These are phyloP conservation scores for Megalurothrips usitatus DNA, from an alignment of 2,888 invertebrate genomes.

Conservation along the genomic window DNA sequence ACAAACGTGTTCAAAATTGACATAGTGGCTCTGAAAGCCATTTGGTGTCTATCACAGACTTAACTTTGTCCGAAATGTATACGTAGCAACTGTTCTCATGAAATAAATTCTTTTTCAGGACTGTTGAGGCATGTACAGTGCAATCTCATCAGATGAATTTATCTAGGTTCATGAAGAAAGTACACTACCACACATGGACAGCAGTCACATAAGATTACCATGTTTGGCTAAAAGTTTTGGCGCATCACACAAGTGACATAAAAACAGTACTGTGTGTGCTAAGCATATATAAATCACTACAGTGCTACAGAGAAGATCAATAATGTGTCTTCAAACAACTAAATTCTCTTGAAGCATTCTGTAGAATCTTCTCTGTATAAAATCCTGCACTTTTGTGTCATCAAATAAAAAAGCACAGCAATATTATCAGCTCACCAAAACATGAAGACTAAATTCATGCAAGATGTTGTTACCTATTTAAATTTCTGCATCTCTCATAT, in stretches of 20 bases:
- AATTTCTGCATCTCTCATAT: constrained; percentile 36
- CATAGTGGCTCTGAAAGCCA: background rate
- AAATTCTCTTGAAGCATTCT: too few relatives aligned
- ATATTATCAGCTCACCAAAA: background rate
- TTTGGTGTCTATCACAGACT: background rate
- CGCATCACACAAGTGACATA: too few relatives aligned
- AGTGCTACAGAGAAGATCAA: too few relatives aligned
- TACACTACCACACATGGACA: background rate
- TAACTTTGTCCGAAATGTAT: too few relatives aligned
- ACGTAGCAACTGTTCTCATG: background rate
- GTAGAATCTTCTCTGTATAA: background rate
- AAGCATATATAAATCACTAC: too few relatives aligned
- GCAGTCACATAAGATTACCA: background rate
- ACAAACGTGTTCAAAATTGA: background rate
- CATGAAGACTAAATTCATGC: background rate
- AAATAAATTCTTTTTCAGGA: background rate
- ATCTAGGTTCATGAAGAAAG: background rate
- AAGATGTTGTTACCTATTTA: constrained; percentile 36
- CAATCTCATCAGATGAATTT: background rate
- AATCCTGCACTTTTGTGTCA: background rate
- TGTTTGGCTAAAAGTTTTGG: background rate
- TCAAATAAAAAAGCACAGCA: background rate
- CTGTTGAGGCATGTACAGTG: background rate
- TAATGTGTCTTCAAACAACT: too few relatives aligned
- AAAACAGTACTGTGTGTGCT: too few relatives aligned